These are phyloP conservation scores for Chirona hameri DNA, from an alignment of 2,888 invertebrate genomes.

Conservation along the genomic window DNA sequence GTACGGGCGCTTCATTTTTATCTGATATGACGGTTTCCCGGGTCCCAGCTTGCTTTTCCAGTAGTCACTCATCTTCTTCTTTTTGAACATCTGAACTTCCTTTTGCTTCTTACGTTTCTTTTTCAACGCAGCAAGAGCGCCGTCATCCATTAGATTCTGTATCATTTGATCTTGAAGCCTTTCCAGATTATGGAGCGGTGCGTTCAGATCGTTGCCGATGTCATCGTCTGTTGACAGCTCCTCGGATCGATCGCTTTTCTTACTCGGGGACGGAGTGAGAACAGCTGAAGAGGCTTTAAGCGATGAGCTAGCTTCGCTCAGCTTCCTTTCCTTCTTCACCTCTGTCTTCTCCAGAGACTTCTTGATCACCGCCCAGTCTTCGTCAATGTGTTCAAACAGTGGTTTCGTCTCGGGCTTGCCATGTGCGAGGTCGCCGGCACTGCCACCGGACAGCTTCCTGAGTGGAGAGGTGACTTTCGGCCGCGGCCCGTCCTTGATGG, in stretches of 20 bases:
- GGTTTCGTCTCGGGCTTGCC: not conserved
- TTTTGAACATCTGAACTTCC: not conserved
- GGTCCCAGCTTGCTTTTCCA: slow-evolving; percentile 8
- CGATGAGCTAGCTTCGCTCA: not conserved
- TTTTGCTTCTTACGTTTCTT: not conserved
- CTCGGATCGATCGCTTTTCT: not conserved
- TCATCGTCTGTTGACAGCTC: not conserved
- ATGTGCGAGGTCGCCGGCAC: not conserved
- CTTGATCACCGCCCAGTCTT: not conserved
- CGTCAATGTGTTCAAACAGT: slow-evolving; percentile 22
- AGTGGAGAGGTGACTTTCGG: not conserved
- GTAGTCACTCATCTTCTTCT: slow-evolving; percentile 24
- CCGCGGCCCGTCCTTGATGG: not conserved
- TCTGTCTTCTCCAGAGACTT: not conserved
- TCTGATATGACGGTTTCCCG: not conserved
- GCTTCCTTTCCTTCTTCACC: not conserved
- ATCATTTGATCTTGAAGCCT: not conserved
- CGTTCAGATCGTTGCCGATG: not conserved
- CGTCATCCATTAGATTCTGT: not conserved
- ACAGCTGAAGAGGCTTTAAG: not conserved
- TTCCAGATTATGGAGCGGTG: not conserved
- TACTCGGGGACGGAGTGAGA: not conserved
- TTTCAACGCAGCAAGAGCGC: not conserved
- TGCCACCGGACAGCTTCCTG: not conserved
- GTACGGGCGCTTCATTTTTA: not conserved